Base-by-base conservation (phyloP, 2,113 vertebrate species). In the Sialia sialis region DNA sequence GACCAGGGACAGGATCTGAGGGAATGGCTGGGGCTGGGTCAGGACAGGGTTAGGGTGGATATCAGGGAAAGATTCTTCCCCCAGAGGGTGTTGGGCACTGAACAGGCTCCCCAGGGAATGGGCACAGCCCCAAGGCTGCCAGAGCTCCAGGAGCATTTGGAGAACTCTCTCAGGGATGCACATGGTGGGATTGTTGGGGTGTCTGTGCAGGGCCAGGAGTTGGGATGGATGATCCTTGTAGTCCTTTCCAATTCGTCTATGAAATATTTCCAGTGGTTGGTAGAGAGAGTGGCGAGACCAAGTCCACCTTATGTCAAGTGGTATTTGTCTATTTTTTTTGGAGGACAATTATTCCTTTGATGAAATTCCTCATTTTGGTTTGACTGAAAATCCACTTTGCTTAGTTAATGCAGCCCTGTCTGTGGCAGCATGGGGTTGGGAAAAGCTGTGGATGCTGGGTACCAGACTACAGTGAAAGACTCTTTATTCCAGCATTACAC, bases 1-100 rank as follows among this genome's bases (percentile, higher is more conserved):
- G 51, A 58, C 17, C 17, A 27, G 58, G 4, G 51, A 43, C 51
- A 88, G 43, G 23, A 23, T 3, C 16, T 0, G 20, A 56, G 43
- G 26, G 17, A 51, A 51, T 0, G 0, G 26, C 21, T 73, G 51
- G 15, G 64, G 26, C 15, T 56, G 48, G 4, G 51, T 11, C 43
- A 58, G 43, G 8, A 16, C 4, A 73, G 8, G 15, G 1, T 58
- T 2, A 44, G 18, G 8, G 0, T 44, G 27, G 15, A 4, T 58
- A 16, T 43, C 16, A 18, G 21, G 16, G 0, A 32, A 88, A n/a
- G 7, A 1, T 38, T 51, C 43, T 56, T 41, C 9, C 7, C 25
- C 20, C 58, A 64, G 30, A 49, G 49, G 34, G 11, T 64, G 0
- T 4, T 0, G 7, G 66, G 41, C 30, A 26, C 41, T 56, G 58